These are phyloP conservation scores for Rhagonycha lutea DNA, from an alignment of 2,888 invertebrate genomes.

Conservation along the genomic window DNA sequence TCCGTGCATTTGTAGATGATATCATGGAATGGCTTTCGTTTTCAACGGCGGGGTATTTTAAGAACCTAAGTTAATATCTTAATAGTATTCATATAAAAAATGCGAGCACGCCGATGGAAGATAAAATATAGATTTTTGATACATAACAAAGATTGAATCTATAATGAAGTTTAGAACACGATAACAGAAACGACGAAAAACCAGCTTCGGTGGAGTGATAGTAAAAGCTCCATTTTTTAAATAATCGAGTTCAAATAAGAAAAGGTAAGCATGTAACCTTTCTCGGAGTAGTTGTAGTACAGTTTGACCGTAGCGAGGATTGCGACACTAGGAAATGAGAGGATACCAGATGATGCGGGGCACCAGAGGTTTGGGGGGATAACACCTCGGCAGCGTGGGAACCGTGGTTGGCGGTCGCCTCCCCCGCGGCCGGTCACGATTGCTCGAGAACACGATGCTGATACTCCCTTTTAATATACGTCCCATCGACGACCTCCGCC, in stretches of 20 bases:
- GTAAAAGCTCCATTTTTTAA: slow-evolving; percentile 29
- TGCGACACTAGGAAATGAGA: slow-evolving; percentile 48
- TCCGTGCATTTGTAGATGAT: slow-evolving; percentile 18
- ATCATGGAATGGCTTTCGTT: slow-evolving; percentile 14
- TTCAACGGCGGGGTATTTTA: slow-evolving; percentile 12
- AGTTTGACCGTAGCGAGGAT: slow-evolving; percentile 35
- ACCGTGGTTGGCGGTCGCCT: slow-evolving; percentile 49
- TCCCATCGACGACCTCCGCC: slow-evolving; percentile 43
- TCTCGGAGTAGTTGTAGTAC: slow-evolving; percentile 38
- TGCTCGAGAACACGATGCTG: slow-evolving; percentile 53
- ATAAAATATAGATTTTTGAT: slow-evolving; percentile 4
- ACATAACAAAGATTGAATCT: background rate
- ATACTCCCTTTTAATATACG: slow-evolving; percentile 51
- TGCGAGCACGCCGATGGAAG: background rate
- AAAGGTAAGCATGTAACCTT: slow-evolving; percentile 39
- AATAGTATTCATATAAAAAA: slow-evolving; percentile 8
- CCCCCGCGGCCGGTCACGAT: slow-evolving; percentile 55
- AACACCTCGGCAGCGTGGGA: slow-evolving; percentile 51
- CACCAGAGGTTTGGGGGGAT: slow-evolving; percentile 35
- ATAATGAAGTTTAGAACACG: background rate
- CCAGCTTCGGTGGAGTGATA: background rate
- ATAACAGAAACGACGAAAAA: slow-evolving; percentile 5
- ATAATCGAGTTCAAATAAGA: slow-evolving; percentile 34
- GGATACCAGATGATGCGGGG: slow-evolving; percentile 34
- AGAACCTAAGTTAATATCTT: slow-evolving; percentile 13